Evolutionary conservation across 30 jellyfish, hydroid and myxozoan genomes (phyloP).

Genomic region (Catostylus mosaicus): DNA sequence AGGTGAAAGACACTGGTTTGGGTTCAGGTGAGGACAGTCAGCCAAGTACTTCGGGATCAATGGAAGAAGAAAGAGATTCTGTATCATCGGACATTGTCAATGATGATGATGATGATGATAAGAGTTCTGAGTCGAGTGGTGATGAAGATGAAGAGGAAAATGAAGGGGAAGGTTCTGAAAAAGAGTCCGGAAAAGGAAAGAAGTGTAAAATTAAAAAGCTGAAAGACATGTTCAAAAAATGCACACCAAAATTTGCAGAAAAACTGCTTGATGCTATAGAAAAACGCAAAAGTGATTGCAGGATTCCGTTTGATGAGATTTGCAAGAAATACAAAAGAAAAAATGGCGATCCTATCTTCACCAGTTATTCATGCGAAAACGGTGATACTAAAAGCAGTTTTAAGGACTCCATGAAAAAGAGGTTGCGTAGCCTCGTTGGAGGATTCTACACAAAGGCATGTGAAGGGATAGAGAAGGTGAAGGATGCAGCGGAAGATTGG

Average conservation of each 20-base stretch:
- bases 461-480: constrained; percentile 27
- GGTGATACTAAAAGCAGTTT: constrained; percentile 3
- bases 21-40: not conserved
- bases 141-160: not conserved
- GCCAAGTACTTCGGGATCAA: constrained; percentile 1
- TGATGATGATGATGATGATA: not conserved
- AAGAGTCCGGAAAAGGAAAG: not conserved
- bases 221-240: constrained; percentile 1
- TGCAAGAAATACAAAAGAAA: constrained; percentile 13
- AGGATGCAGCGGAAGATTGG: constrained; percentile 20
- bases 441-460: constrained; percentile 59
- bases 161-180: not conserved
- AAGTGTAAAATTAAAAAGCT: not conserved
- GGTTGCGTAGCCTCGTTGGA: constrained; percentile 49
- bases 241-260: constrained; percentile 57
- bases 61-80: not conserved
- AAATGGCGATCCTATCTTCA: constrained; percentile 45
- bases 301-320: constrained; percentile 26
- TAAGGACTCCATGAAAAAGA: not conserved
- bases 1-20: not conserved
- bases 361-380: constrained; percentile 63
- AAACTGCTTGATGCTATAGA: constrained; percentile 52
- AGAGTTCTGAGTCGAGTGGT: not conserved
- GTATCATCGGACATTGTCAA: not conserved
- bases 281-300: constrained; percentile 45